Base-by-base conservation (phyloP, 2,113 vertebrate genomes). In the Atherinomorus stipes region DNA sequence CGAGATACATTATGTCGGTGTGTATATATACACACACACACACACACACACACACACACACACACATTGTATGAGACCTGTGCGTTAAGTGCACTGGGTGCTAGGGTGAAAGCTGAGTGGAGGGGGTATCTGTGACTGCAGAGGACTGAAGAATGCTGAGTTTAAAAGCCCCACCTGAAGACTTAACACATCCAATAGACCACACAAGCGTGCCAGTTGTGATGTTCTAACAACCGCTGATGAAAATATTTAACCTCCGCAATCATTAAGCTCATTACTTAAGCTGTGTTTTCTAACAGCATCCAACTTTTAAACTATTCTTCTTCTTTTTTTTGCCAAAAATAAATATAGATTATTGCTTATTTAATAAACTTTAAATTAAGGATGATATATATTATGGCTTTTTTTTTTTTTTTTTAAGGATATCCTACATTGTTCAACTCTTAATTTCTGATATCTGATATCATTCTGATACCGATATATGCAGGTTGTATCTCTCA, bases 81-180 rank as follows among this genome's bases (percentile, higher is more conserved):
- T 80, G 71, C 78, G 87, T 85, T 87, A 91, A 91, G 89, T 91
- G 87, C 84, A 89, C 67, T 79, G 28, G 80, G 71, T 83, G 84
- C 73, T 83, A 73, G 71, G 71, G 58, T 61, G 67, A 74, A 81
- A 77, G 81, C 64, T 84, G 85, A 90, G 85, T 86, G 86, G 78
- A 80, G 67, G 81, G 76, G 79, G 85, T 89, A 91, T 90, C 89
- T 84, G 81, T 90, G 86, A 86, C 90, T 38, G 66, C 45, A 71
- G 62, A 7, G 83, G 84, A 50, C 22, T 80, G 69, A 81, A 81
- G 72, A 77, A 76, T 8, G 50, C 60, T 25, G 57, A 63, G 74
- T 83, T 88, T 79, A 87, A 88, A 86, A 78, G 85, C 80, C 62
- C 66, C 67, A 73, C 80, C 77, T 82, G 64, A 77, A 81, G 82